phyloP scores from a whole-genome alignment of 2,888 invertebrate genomes.

The Pemphredon lugubris region DNA sequence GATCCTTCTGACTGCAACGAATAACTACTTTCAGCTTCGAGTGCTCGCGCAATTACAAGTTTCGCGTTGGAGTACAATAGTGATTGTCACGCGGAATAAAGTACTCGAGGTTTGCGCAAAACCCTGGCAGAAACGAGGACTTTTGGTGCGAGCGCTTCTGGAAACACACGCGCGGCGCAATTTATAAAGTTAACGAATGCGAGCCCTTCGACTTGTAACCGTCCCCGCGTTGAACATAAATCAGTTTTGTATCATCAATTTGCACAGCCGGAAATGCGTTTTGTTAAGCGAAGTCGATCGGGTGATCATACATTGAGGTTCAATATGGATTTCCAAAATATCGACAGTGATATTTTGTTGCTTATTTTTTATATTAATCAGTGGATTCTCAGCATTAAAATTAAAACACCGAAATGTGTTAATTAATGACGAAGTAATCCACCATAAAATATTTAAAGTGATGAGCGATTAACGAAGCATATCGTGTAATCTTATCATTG shows the following conservation, averaged over 20 bases:
- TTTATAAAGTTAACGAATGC: neutral
- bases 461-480: no score
- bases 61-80: conserved; percentile 29
- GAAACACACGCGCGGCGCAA: neutral
- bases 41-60: conserved; percentile 60
- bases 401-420: no score
- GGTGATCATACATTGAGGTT: no score
- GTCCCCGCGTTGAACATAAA: neutral
- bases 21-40: conserved; percentile 31
- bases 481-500: no score
- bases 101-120: conserved; percentile 32
- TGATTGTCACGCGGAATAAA: conserved; percentile 47
- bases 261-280: neutral
- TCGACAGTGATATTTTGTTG: no score
- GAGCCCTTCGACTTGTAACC: neutral
- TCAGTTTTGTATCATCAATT: neutral
- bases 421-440: no score
- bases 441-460: no score
- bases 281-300: neutral
- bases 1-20: conserved; percentile 25
- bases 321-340: no score
- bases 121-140: conserved; percentile 18
- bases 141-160: conserved; percentile 2
- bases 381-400: no score
- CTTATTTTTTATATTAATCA: no score